These are phyloP conservation scores for Muntiacus muntjak DNA, from an alignment of 2,113 vertebrate species.

Conservation along the genomic window DNA sequence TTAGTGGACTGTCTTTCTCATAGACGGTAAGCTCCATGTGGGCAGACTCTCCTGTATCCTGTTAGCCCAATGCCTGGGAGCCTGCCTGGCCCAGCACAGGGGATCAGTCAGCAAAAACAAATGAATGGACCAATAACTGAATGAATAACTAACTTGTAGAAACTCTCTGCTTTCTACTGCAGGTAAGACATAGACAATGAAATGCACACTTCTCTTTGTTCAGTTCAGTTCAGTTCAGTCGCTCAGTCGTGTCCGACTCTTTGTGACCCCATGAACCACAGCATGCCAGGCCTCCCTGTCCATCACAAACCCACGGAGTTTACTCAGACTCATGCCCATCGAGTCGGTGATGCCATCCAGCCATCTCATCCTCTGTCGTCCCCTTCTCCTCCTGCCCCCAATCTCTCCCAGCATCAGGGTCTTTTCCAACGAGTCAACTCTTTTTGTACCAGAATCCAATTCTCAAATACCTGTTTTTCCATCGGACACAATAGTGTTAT, in stretches of 20 bases:
- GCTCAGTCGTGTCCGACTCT: too few species aligned
- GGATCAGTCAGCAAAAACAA: neutral
- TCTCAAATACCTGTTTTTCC: neutral
- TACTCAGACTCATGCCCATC: too few species aligned
- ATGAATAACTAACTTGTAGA: neutral
- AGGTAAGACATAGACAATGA: neutral
- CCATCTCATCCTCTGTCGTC: too few species aligned
- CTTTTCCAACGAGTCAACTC: too few species aligned
- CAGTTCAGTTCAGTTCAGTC: too few species aligned
- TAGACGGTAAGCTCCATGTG: neutral
- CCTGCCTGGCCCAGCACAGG: neutral
- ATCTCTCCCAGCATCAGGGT: too few species aligned
- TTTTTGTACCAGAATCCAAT: neutral
- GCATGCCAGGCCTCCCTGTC: too few species aligned
- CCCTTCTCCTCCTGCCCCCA: too few species aligned
- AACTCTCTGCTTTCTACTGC: neutral
- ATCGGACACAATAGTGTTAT: neutral
- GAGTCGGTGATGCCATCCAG: too few species aligned
- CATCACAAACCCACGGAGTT: too few species aligned
- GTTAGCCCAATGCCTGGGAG: neutral
- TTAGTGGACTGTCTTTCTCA: neutral
- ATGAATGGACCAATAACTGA: neutral
- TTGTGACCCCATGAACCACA: too few species aligned
- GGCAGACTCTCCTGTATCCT: rapidly evolving
- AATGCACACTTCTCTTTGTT: neutral